Evolutionary conservation across 2,888 invertebrate genomes (phyloP).

Genomic region (Junonia oenone): DNA sequence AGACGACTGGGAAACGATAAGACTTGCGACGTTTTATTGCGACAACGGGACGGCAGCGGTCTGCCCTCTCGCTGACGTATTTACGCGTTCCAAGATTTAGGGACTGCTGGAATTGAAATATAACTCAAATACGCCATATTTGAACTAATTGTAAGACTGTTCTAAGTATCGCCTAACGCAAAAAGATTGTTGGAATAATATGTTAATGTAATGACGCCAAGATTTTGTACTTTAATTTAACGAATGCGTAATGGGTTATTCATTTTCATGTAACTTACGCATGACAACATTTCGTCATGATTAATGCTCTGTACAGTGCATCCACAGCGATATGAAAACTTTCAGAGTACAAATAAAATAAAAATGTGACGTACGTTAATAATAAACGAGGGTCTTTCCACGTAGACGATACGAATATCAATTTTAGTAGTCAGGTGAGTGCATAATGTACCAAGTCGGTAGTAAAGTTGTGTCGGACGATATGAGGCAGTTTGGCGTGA

Average conservation of each 20-base stretch:
- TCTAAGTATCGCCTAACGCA: no score
- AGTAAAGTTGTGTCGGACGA: neutral
- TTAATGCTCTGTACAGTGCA: neutral
- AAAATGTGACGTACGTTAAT: neutral
- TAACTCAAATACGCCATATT: no score
- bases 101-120: neutral
- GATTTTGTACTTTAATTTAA: no score
- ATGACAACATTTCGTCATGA: neutral
- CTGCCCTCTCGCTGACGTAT: neutral
- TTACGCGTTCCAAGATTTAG: neutral
- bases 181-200: no score
- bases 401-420: neutral
- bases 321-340: neutral
- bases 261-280: no score
- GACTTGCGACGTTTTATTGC: neutral
- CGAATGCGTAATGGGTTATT: no score
- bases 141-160: no score
- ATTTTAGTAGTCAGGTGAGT: neutral
- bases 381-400: neutral
- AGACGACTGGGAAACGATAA: slow-evolving; percentile 1
- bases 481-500: slow-evolving; percentile 12
- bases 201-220: no score
- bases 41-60: neutral
- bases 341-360: neutral
- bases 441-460: neutral